Conservation (phyloP, 2,888 invertebrate genomes). For the Ashinkailepas kermadecensis region DNA sequence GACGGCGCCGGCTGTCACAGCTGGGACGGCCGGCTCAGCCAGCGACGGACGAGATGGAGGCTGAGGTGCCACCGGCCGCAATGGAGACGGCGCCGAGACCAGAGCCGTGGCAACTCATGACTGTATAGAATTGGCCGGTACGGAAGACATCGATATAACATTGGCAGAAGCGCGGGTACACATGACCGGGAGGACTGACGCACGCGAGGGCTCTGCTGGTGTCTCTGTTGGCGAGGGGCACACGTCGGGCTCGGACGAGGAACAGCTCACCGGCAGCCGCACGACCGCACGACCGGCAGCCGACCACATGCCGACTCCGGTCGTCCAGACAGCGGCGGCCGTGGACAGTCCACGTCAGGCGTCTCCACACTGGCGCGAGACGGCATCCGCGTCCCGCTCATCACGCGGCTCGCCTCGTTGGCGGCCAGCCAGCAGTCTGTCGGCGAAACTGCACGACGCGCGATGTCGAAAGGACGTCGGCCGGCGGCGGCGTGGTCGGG, state of each 20-base stretch:
- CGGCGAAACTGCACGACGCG: too few relatives aligned
- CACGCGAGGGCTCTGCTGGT: too few relatives aligned
- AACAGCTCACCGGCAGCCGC: neutral
- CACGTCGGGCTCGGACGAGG: neutral
- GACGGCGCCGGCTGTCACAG: too few relatives aligned
- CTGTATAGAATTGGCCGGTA: too few relatives aligned
- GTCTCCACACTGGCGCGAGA: neutral
- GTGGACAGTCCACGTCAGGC: neutral
- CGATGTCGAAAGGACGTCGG: too few relatives aligned
- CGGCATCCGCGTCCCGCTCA: neutral
- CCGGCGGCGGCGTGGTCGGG: neutral
- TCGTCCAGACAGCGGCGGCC: neutral
- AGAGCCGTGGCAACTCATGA: too few relatives aligned
- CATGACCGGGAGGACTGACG: too few relatives aligned
- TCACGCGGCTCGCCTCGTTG: neutral
- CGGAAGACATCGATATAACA: too few relatives aligned
- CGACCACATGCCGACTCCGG: neutral
- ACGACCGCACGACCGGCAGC: neutral
- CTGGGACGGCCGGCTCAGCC: neutral
- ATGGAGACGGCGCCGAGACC: neutral
- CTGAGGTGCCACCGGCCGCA: neutral
- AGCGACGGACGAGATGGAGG: neutral
- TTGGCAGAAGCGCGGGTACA: too few relatives aligned
- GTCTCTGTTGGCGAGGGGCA: neutral
- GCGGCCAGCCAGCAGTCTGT: too few relatives aligned